These are phyloP conservation scores for Drosophila ogumai DNA, from an alignment of 1,140 invertebrate genomes.

Conservation along the genomic window DNA sequence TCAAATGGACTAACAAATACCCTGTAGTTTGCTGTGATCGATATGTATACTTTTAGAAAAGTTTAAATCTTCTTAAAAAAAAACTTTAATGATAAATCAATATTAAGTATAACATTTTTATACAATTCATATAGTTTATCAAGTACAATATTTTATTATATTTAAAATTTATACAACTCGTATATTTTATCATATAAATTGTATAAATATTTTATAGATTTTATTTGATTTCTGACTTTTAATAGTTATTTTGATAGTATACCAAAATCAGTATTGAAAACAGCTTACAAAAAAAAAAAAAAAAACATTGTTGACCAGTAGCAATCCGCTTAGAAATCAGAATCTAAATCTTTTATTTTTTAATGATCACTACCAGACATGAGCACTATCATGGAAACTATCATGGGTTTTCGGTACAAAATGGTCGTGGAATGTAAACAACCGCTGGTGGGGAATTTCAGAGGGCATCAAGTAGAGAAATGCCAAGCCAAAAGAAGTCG, in stretches of 20 bases:
- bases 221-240: no score
- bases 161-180: no score
- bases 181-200: no score
- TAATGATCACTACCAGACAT: background rate
- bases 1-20: slow-evolving; percentile 2
- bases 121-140: no score
- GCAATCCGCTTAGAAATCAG: background rate
- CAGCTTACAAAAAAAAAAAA: no score
- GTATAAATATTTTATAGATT: no score
- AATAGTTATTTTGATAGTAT: background rate
- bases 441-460: background rate
- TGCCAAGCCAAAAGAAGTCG: slow-evolving; percentile 35
- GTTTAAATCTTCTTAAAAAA: background rate
- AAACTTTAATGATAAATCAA: no score
- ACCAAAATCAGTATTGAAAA: background rate
- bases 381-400: background rate
- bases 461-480: slow-evolving; percentile 33
- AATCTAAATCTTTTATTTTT: background rate
- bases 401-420: background rate
- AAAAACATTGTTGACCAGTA: background rate
- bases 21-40: background rate
- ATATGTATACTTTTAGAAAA: background rate
- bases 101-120: no score
- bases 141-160: no score
- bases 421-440: background rate